These are phyloP conservation scores for Tachysurus vachellii DNA, from an alignment of 2,113 vertebrate species.

Conservation along the genomic window DNA sequence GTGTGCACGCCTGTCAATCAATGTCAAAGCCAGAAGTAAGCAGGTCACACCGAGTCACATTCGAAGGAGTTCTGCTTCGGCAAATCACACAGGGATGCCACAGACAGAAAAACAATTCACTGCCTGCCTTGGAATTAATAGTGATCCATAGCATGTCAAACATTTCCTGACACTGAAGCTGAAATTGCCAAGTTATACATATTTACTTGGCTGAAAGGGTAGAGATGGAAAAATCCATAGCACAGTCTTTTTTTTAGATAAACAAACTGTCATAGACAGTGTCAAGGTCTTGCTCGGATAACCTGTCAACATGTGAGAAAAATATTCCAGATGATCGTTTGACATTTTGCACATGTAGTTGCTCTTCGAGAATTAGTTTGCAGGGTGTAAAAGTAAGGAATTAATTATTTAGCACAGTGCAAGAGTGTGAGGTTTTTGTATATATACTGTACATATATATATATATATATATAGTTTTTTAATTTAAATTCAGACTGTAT, in stretches of 20 bases:
- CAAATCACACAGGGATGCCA: conserved; percentile 5
- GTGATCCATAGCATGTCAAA: conserved; percentile 11
- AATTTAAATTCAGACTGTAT: neutral
- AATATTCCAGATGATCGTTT: neutral
- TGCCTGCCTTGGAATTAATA: conserved; percentile 24
- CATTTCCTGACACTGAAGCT: neutral
- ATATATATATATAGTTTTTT: neutral
- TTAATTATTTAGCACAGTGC: conserved; percentile 7
- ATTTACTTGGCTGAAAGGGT: neutral
- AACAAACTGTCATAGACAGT: conserved; percentile 8
- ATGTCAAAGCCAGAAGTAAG: conserved; percentile 25
- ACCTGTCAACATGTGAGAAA: neutral
- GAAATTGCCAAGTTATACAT: neutral
- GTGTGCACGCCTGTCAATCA: conserved; percentile 57
- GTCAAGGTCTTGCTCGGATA: neutral
- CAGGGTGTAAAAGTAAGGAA: neutral
- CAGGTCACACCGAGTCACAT: conserved; percentile 22
- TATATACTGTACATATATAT: no score
- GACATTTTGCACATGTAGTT: neutral
- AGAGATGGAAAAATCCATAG: neutral
- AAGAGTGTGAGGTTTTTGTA: neutral
- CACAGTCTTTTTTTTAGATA: conserved; percentile 8
- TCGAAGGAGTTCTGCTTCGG: conserved; percentile 11
- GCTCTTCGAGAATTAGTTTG: neutral
- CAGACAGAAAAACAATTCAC: conserved; percentile 5